These are phyloP conservation scores for Albula goreensis DNA, from an alignment of 2,113 vertebrate species.

Conservation along the genomic window DNA sequence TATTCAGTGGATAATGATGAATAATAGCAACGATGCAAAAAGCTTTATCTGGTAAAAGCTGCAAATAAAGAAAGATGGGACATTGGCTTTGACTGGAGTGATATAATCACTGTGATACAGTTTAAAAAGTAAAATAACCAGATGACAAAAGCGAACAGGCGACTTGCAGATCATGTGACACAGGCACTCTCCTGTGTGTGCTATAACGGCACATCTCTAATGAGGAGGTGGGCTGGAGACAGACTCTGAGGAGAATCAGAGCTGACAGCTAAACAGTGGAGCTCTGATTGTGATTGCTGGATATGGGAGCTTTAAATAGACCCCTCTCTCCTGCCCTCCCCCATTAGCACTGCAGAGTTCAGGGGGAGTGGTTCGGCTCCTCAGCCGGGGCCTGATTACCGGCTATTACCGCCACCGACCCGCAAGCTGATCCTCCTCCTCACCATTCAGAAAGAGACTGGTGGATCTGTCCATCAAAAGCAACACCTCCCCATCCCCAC, in stretches of 20 bases:
- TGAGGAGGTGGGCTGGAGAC: conserved; percentile 38
- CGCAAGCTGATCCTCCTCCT: background rate
- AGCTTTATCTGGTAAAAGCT: no score
- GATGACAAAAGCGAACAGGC: no score
- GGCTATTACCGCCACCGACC: background rate
- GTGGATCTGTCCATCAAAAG: background rate
- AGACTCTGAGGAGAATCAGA: conserved; percentile 46
- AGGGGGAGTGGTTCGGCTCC: conserved; percentile 9
- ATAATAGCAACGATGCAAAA: no score
- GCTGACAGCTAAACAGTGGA: conserved; percentile 54
- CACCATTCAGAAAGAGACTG: background rate
- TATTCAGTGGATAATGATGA: no score
- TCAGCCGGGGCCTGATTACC: background rate
- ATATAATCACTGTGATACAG: no score
- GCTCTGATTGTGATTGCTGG: conserved; percentile 54
- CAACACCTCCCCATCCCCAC: background rate
- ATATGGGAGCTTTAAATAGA: conserved; percentile 48
- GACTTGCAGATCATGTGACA: no score
- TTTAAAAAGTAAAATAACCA: no score
- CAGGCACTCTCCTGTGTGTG: conserved; percentile 9
- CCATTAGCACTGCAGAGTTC: conserved; percentile 21
- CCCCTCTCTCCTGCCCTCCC: conserved; percentile 37
- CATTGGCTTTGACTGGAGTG: no score
- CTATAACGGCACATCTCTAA: conserved; percentile 40
- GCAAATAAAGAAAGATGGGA: no score